Evolutionary conservation across 2,113 vertebrate species (phyloP), one percentile per base, ranked within the genome.

Genomic region (Zosterops japonicus): DNA sequence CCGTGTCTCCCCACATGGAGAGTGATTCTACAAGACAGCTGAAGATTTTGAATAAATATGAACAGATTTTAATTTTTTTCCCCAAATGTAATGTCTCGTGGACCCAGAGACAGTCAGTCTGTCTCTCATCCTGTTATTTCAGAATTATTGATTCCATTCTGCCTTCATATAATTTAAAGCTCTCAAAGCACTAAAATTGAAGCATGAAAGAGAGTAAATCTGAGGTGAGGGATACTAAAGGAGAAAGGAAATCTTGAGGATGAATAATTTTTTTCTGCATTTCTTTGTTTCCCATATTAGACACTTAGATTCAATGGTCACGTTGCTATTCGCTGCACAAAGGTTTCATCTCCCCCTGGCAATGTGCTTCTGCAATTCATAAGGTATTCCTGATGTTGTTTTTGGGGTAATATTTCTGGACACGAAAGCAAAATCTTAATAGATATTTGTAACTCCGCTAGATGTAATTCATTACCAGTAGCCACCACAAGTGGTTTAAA

Each of bases 41-140:
- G 17, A 76, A 56, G 6, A 49, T n/a, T 77, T 36, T 31, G 5
- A 50, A 52, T 15, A 65, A 55, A 60, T 53, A 8, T 61, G 49
- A 42, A 7, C 0, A 5, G 41, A 15, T 3, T 11, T 33, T 6
- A 11, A 13, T 14, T n/a, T 33, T 52, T 52, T 29, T 44, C 0
- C 24, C 19, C 24, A 12, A 41, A 53, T 18, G 16, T 5, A 60
- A 8, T 36, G 9, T 5, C 22, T 69, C 1, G 1, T 77, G n/a
- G 6, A n/a, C 15, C 15, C 42, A 59, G n/a, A 80, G 28, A 19
- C 50, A 83, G 69, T 19, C 41, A 77, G 80, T 39, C 63, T 86
- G 80, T 22, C 80, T 74, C 47, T 77, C 5, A 5, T 65, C 4
- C 8, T 46, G 4, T 18, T 35, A 64, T 74, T 81, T 81, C 25